A percentile compares a stretch with the other conserved stretches of the same genome.
Conservation (phyloP, 2,888 invertebrate genomes). For the Protonemura montana region DNA sequence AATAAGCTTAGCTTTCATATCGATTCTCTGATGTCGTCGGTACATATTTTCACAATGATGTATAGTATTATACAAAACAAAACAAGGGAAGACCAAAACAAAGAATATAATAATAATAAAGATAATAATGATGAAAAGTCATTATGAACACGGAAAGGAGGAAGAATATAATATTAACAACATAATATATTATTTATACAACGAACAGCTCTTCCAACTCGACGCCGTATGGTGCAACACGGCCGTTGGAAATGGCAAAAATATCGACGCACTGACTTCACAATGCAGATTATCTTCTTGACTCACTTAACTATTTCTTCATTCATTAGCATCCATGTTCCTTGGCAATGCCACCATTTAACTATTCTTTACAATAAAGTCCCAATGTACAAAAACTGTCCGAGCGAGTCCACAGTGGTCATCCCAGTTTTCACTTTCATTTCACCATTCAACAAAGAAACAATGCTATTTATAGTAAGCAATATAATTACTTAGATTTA, state of each 20-base stretch:
- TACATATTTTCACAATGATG: not conserved
- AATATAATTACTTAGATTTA: conserved; percentile 33
- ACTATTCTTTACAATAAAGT: conserved; percentile 4
- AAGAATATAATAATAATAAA: not conserved
- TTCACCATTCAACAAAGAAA: conserved; percentile 28
- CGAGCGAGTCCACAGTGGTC: not conserved
- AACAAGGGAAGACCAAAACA: conserved; percentile 12
- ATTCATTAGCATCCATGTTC: not conserved
- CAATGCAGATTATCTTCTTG: not conserved
- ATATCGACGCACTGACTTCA: not conserved
- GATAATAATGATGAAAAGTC: not conserved
- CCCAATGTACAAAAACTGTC: conserved; percentile 38
- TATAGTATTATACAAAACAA: not conserved
- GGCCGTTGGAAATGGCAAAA: not conserved
- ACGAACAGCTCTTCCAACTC: not conserved
- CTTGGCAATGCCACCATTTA: not conserved
- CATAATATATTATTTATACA: conserved; percentile 31
- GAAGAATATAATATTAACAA: conserved; percentile 38
- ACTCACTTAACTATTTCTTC: conserved; percentile 33
- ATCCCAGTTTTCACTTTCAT: conserved; percentile 7
- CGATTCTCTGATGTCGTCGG: not conserved
- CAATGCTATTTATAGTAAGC: conserved; percentile 28
- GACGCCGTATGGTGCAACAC: not conserved
- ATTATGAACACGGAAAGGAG: conserved; percentile 29
- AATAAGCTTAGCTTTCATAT: not conserved